phyloP scores from a whole-genome alignment of 2,113 vertebrate species.

The Oreotrochilus melanogaster region DNA sequence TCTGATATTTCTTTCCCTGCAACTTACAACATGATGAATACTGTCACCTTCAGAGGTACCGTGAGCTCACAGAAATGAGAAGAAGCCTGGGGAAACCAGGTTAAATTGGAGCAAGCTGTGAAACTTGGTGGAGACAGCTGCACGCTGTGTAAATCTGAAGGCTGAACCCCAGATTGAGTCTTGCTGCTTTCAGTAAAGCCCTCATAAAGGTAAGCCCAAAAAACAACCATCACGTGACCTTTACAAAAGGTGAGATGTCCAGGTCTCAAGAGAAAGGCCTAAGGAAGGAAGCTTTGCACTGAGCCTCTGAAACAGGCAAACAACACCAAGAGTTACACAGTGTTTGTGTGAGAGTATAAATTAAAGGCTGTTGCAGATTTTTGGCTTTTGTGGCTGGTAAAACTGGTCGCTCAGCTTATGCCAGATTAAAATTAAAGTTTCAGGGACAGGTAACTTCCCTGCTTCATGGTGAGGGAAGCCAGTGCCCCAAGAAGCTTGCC shows the following conservation, averaged over 20 bases:
- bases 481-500: not conserved
- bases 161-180: not conserved
- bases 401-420: conserved; percentile 15
- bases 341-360: not conserved
- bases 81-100: not conserved
- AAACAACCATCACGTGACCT: not conserved
- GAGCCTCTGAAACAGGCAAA: not conserved
- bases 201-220: not conserved
- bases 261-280: not conserved
- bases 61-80: not conserved
- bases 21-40: not conserved
- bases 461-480: not conserved
- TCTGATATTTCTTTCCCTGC: not conserved
- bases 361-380: not conserved
- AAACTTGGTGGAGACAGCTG: not conserved
- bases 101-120: not conserved
- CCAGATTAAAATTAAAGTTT: not conserved
- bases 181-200: not conserved
- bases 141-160: accelerated
- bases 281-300: not conserved
- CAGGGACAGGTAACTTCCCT: not conserved
- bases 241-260: not conserved
- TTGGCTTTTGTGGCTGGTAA: conserved; percentile 1
- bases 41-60: not conserved
- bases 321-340: not conserved